Percentiles rank a stretch among this genome's conserved stretches.
These are phyloP conservation scores for Leuciscus idus DNA, from an alignment of 2,113 vertebrate species.

Conservation along the genomic window DNA sequence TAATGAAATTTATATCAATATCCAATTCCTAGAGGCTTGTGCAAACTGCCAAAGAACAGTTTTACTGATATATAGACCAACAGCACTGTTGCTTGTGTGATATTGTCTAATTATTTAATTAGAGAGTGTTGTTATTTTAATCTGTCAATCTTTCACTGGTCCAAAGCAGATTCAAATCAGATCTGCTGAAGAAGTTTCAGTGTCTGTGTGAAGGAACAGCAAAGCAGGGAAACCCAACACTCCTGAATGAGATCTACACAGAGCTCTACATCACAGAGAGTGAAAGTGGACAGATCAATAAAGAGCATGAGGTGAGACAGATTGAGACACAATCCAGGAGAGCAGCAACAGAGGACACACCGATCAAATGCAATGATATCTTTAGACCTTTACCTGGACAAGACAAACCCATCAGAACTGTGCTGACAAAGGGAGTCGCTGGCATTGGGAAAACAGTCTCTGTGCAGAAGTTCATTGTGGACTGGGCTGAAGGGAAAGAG, in stretches of 20 bases:
- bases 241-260: slow-evolving; percentile 46
- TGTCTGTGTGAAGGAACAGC: not conserved
- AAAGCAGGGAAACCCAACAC: slow-evolving; percentile 11
- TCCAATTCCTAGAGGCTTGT: no score
- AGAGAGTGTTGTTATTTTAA: no score
- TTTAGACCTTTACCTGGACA: not conserved
- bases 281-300: not conserved
- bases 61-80: no score
- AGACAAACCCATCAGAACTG: slow-evolving; percentile 10
- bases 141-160: no score
- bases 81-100: no score
- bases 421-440: slow-evolving; percentile 6
- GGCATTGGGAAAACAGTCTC: slow-evolving; percentile 8
- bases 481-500: not conserved
- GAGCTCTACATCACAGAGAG: slow-evolving; percentile 50
- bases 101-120: no score
- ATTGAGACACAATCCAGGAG: not conserved
- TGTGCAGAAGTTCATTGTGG: slow-evolving; percentile 12
- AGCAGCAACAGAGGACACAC: not conserved
- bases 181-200: not conserved
- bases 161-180: not conserved
- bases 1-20: no score
- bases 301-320: slow-evolving; percentile 25
- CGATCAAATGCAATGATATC: not conserved
- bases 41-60: no score